These are phyloP conservation scores for Heliothis peltigera DNA, from an alignment of 2,888 invertebrate genomes.

Conservation along the genomic window DNA sequence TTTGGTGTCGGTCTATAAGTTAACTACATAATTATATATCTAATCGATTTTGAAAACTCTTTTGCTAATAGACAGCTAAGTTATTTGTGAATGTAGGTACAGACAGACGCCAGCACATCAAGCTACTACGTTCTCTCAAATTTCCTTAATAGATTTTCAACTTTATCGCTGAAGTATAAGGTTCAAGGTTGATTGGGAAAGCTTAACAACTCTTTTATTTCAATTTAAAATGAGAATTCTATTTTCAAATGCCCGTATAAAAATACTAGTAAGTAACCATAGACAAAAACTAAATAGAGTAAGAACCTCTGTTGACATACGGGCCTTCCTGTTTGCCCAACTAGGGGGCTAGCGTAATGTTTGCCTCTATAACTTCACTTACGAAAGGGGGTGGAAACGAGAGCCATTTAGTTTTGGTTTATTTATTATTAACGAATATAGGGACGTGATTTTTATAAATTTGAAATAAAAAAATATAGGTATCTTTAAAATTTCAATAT, in stretches of 20 bases:
- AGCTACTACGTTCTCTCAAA: no score
- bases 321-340: constrained; percentile 46
- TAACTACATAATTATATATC: no score
- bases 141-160: no score
- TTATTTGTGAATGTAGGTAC: no score
- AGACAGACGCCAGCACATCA: no score
- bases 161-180: no score
- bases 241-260: background rate
- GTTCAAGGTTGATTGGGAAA: no score
- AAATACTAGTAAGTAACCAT: constrained; percentile 7
- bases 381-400: constrained; percentile 20
- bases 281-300: constrained; percentile 18
- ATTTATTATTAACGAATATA: background rate
- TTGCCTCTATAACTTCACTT: constrained; percentile 41
- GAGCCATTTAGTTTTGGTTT: constrained; percentile 19
- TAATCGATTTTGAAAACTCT: no score
- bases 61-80: no score
- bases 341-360: constrained; percentile 40
- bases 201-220: background rate
- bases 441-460: background rate
- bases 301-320: constrained; percentile 34
- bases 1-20: background rate
- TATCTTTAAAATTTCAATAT: no score
- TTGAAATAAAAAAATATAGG: background rate
- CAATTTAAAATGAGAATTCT: background rate